Evolutionary conservation across 2,113 vertebrate genomes (phyloP), one percentile per base, ranked within the genome.

Genomic region (Scartelaos histophorus): DNA sequence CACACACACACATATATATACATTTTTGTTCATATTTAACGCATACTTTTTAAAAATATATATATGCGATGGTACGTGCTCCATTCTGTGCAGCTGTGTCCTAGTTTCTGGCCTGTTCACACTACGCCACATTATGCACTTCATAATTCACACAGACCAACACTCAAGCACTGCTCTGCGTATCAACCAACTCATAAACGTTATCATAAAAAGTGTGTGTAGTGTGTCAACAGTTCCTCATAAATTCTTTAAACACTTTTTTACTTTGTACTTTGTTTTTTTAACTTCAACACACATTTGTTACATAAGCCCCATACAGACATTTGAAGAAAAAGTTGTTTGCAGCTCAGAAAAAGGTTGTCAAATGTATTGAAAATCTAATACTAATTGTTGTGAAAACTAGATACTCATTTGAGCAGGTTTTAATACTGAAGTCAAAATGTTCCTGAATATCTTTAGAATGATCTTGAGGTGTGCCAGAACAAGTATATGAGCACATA

Each of bases 31-130:
- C 0, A 10, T 54, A 82, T 45, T 77, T 67, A 21, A n/a, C 71
- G 47, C 9, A 65, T 75, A 79, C 75, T 76, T 79, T 76, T 87
- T 66, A 29, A 29, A 29, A 29, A 49, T n/a, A n/a, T n/a, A n/a
- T n/a, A n/a, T n/a, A n/a, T n/a, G n/a, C 72, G 83, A 74, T 82
- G 76, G 83, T 85, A 82, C 80, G 68, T 69, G 34, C 66, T 74
- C 12, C 70, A 82, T 78, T 47, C 80, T 70, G 70, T 79, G 78
- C 66, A 90, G 89, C 88, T 91, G 85, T 89, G 90, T 47, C 88
- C 90, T 85, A 85, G 78, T 88, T 92, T 90, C 76, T 72, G 66
- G 58, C 17, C 66, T 67, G 81, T 76, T 81, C 54, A 73, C 74
- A 69, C 69, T 81, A 79, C 69, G 76, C 70, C 34, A 49, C 68